These are phyloP conservation scores for Dryocosmus kuriphilus DNA, from an alignment of 2,888 invertebrate genomes.

Conservation along the genomic window DNA sequence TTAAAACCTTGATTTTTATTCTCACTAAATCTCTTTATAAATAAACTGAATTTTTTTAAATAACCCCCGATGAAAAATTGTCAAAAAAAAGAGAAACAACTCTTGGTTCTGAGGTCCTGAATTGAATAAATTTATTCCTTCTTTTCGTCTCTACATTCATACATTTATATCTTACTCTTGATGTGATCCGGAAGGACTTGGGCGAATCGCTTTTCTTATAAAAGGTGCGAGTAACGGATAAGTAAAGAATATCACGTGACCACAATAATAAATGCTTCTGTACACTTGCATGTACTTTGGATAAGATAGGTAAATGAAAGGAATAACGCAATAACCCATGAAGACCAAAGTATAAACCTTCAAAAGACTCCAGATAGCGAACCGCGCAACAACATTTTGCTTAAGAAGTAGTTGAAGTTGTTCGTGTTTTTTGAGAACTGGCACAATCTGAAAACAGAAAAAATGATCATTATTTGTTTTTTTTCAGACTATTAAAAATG, in stretches of 20 bases:
- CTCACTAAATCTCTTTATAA: no score
- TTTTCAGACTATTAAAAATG: no score
- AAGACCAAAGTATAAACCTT: conserved; percentile 88
- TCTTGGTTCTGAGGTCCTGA: not conserved
- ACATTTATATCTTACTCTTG: conserved; percentile 52
- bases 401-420: conserved; percentile 78
- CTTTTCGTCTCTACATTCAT: not conserved
- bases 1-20: no score
- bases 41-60: no score
- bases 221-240: conserved; percentile 81
- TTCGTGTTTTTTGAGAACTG: conserved; percentile 79
- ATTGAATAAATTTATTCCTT: not conserved
- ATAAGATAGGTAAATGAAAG: conserved; percentile 86
- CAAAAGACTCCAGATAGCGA: conserved; percentile 80
- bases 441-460: conserved; percentile 78
- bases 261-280: conserved; percentile 83
- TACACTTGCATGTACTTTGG: conserved; percentile 85
- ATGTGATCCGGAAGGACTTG: conserved; percentile 53
- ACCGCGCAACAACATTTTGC: conserved; percentile 72
- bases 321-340: conserved; percentile 90
- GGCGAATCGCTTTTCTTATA: conserved; percentile 68
- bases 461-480: not conserved
- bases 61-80: no score
- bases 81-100: not conserved
- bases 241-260: conserved; percentile 83